Conservation (phyloP, 2,797 vertebrate species). For the Melanotaenia pygmaea region DNA sequence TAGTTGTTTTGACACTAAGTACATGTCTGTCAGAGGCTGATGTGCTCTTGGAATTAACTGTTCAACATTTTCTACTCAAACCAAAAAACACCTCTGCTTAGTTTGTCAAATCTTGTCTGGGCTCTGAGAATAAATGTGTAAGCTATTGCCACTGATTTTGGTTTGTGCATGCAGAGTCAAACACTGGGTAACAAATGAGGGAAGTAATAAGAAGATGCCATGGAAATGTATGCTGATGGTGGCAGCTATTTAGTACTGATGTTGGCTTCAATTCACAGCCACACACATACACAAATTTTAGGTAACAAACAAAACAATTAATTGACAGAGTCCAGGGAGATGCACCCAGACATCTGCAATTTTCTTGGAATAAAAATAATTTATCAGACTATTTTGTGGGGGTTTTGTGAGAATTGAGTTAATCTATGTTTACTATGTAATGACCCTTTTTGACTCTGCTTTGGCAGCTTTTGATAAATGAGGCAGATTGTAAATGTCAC, state of each 20-base stretch:
- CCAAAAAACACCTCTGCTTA: slow-evolving; percentile 40
- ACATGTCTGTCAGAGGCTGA: slow-evolving; percentile 36
- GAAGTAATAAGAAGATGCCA: slow-evolving; percentile 49
- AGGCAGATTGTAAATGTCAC: slow-evolving; percentile 84
- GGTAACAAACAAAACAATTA: slow-evolving; percentile 45
- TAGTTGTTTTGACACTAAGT: slow-evolving; percentile 48
- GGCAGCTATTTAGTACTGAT: slow-evolving; percentile 56
- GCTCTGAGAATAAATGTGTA: slow-evolving; percentile 46
- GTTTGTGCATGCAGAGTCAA: slow-evolving; percentile 39
- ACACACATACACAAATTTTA: slow-evolving; percentile 23
- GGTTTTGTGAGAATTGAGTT: slow-evolving; percentile 73
- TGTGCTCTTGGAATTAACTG: slow-evolving; percentile 50
- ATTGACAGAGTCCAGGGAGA: slow-evolving; percentile 63
- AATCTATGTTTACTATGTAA: slow-evolving; percentile 82
- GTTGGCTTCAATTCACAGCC: slow-evolving; percentile 26
- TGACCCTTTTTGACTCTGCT: slow-evolving; percentile 80
- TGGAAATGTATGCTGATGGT: slow-evolving; percentile 47
- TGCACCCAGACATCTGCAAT: slow-evolving; percentile 65
- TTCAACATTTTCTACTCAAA: slow-evolving; percentile 30
- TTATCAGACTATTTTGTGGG: slow-evolving; percentile 68
- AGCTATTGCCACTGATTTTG: slow-evolving; percentile 50
- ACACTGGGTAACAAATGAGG: slow-evolving; percentile 50
- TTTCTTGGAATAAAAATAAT: slow-evolving; percentile 64
- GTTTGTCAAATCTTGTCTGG: slow-evolving; percentile 54
- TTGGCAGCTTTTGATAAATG: slow-evolving; percentile 84